These are phyloP conservation scores for Tolypeutes matacus DNA, from an alignment of 2,797 vertebrate genomes.

Conservation along the genomic window DNA sequence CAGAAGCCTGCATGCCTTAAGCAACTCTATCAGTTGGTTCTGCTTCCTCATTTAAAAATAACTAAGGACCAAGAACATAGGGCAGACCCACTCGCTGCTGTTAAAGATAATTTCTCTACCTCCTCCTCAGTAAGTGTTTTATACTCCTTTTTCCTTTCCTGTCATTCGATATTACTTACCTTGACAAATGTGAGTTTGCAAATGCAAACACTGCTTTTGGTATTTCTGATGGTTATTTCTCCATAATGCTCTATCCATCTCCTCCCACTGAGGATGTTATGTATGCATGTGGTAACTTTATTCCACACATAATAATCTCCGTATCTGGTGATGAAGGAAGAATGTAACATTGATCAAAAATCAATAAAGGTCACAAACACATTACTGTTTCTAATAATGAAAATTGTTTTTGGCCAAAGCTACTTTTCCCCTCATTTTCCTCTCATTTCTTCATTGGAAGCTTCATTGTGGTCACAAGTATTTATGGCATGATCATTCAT, in stretches of 20 bases:
- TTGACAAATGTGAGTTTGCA: slow-evolving; percentile 99
- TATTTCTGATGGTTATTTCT: slow-evolving; percentile 98
- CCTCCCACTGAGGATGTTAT: slow-evolving; percentile 98
- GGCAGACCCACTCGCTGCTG: not conserved
- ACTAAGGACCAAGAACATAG: not conserved
- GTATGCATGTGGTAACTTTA: slow-evolving; percentile 99
- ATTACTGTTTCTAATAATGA: not conserved
- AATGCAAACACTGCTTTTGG: slow-evolving; percentile 95
- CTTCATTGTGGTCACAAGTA: not conserved
- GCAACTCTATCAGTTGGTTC: not conserved
- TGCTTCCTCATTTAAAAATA: slow-evolving; percentile 16
- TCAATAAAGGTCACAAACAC: not conserved
- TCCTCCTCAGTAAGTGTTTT: not conserved
- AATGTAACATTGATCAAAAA: slow-evolving; percentile 37
- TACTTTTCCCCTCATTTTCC: not conserved
- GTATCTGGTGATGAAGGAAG: slow-evolving; percentile 89
- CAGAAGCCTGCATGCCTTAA: not conserved
- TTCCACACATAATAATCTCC: slow-evolving; percentile 99
- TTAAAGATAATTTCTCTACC: slow-evolving; percentile 4
- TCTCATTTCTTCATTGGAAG: slow-evolving; percentile 45
- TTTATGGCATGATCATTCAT: not conserved
- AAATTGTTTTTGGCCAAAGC: slow-evolving; percentile 21
- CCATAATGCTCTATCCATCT: slow-evolving; percentile 99
- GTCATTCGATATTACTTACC: slow-evolving; percentile 86
- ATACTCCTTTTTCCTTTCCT: not conserved